These are phyloP conservation scores for Siniperca undulata DNA, from an alignment of 2,797 vertebrate genomes.

Conservation along the genomic window DNA sequence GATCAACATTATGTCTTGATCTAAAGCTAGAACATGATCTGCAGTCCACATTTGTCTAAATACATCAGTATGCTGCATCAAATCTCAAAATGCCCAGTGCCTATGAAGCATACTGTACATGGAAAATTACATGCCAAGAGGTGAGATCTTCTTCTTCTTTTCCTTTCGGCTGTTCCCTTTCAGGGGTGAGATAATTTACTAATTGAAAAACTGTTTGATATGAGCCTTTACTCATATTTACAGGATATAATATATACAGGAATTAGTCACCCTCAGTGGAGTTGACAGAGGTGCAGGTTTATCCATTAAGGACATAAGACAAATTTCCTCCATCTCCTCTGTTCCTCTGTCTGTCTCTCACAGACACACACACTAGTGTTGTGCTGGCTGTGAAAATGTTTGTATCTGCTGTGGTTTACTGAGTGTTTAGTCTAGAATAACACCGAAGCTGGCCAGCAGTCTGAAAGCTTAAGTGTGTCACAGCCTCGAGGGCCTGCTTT, in stretches of 20 bases:
- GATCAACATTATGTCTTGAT: background rate
- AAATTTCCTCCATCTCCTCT: background rate
- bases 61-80: background rate
- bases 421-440: conserved; percentile 72
- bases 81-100: background rate
- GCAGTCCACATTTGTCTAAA: background rate
- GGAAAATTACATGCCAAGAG: background rate
- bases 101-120: background rate
- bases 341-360: background rate
- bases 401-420: conserved; percentile 60
- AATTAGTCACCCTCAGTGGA: background rate
- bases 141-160: too few species aligned
- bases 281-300: background rate
- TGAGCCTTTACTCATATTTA: background rate
- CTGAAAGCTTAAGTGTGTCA: conserved; percentile 59
- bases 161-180: too few species aligned
- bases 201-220: background rate
- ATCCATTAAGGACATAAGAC: background rate
- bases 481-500: conserved; percentile 32
- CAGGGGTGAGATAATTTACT: background rate
- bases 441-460: conserved; percentile 46
- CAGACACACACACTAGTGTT: conserved; percentile 11
- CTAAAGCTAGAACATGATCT: background rate
- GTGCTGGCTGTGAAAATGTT: conserved; percentile 50
- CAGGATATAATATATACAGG: background rate